Percentiles rank a stretch among this genome's conserved stretches.
Conservation (phyloP, 2,888 invertebrate genomes). For the Agrenia bidenticulata region DNA sequence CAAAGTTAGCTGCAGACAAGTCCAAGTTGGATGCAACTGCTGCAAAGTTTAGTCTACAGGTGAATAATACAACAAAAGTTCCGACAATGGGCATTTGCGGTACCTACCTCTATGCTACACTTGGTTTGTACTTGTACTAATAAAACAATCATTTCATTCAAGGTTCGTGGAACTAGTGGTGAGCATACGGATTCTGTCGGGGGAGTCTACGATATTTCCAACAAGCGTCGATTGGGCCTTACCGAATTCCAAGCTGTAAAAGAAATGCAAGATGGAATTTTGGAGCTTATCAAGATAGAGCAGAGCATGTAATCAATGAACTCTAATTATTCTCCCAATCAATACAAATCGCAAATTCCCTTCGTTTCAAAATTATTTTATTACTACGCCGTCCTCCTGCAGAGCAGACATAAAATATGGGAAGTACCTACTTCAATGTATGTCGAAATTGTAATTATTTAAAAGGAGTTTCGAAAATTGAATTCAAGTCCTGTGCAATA, state of each 20-base stretch:
- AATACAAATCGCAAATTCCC: conserved; percentile 3
- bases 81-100: too few species aligned
- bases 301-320: conserved; percentile 54
- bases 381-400: background rate
- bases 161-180: conserved; percentile 58
- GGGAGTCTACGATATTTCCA: conserved; percentile 61
- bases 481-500: too few species aligned
- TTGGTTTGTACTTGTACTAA: too few species aligned
- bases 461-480: too few species aligned
- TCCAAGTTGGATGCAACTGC: conserved; percentile 60
- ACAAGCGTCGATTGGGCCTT: conserved; percentile 61
- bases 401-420: too few species aligned
- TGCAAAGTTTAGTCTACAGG: conserved; percentile 60
- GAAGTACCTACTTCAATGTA: too few species aligned
- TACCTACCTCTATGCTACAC: too few species aligned
- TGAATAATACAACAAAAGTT: conserved; percentile 40
- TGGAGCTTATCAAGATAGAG: conserved; percentile 59
- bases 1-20: conserved; percentile 57
- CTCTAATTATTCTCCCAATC: background rate
- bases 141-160: too few species aligned
- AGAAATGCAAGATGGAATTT: conserved; percentile 61
- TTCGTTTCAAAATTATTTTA: too few species aligned
- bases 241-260: conserved; percentile 61
- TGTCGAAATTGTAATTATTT: too few species aligned
- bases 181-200: conserved; percentile 61